Evolutionary conservation across 2,888 invertebrate genomes (phyloP).

Genomic region (Agonopterix subpropinquella): DNA sequence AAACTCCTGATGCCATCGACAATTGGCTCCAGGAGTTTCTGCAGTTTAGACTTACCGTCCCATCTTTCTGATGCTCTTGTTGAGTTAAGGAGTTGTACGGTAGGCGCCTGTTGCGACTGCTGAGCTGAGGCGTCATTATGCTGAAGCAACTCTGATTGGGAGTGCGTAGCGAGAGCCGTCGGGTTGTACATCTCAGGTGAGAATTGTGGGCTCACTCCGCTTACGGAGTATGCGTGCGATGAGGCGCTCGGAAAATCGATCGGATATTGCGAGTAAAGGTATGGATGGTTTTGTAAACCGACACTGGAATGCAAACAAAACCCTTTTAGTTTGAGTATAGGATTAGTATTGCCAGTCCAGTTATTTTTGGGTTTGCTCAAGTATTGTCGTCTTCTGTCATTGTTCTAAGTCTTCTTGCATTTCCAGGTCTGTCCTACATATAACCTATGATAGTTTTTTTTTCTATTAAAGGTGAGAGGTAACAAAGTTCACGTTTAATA

Average conservation of each 20-base stretch:
- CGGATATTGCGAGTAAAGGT: constrained; percentile 72
- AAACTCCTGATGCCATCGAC: constrained; percentile 50
- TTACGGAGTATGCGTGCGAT: constrained; percentile 71
- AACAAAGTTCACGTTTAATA: too few species aligned
- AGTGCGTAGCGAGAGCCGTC: constrained; percentile 51
- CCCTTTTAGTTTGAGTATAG: constrained; percentile 19
- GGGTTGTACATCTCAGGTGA: constrained; percentile 68
- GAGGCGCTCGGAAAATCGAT: constrained; percentile 73
- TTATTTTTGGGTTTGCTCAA: neutral
- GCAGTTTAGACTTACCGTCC: constrained; percentile 71
- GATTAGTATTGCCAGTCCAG: neutral
- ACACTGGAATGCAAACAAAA: constrained; percentile 65
- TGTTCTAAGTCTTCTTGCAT: neutral
- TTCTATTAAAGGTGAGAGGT: too few species aligned
- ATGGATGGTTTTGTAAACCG: constrained; percentile 70
- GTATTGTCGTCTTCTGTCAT: neutral
- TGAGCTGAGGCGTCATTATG: constrained; percentile 66
- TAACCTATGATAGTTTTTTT: too few species aligned
- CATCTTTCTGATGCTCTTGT: constrained; percentile 67
- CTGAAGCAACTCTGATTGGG: constrained; percentile 60
- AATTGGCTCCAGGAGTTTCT: constrained; percentile 63
- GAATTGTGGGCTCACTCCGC: constrained; percentile 68
- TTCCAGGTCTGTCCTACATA: too few species aligned
- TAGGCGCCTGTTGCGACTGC: constrained; percentile 69
- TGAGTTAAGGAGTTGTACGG: constrained; percentile 51